Conservation (phyloP, 2,113 vertebrate species). For the Nibea coibor region DNA sequence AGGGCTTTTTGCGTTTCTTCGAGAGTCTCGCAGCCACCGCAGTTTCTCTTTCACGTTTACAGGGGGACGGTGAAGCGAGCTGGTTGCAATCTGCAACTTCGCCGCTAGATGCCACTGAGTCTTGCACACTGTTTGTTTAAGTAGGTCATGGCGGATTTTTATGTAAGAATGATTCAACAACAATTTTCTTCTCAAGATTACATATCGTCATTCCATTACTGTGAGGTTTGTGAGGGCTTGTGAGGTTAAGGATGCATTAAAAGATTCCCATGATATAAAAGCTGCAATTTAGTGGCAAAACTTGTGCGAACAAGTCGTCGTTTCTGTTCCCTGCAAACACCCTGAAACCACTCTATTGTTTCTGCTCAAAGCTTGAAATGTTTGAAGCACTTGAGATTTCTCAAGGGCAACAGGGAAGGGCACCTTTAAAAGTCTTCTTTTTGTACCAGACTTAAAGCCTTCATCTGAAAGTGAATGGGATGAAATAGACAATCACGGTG, state of each 20-base stretch:
- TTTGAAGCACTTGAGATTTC: conserved; percentile 74
- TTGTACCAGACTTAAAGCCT: conserved; percentile 66
- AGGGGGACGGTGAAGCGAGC: no score
- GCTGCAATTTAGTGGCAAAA: conserved; percentile 42
- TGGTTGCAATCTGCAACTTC: no score
- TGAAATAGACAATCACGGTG: conserved; percentile 77
- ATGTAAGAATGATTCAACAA: not conserved
- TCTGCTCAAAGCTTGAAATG: conserved; percentile 66
- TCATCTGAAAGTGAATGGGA: conserved; percentile 67
- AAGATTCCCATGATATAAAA: conserved; percentile 42
- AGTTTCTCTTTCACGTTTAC: no score
- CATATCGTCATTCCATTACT: conserved; percentile 13
- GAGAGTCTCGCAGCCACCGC: no score
- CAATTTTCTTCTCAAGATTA: conserved; percentile 2
- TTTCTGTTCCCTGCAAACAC: conserved; percentile 55
- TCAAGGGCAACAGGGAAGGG: conserved; percentile 74
- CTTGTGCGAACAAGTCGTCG: conserved; percentile 60
- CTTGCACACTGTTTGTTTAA: not conserved
- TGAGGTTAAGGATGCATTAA: conserved; percentile 23
- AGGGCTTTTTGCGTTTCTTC: no score
- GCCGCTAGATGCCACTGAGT: no score
- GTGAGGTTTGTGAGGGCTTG: not conserved
- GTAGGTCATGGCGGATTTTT: conserved; percentile 17
- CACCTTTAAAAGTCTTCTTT: conserved; percentile 72
- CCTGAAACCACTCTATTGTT: conserved; percentile 67